Conservation (phyloP, 2,113 vertebrate species). For the Damaliscus lunatus region DNA sequence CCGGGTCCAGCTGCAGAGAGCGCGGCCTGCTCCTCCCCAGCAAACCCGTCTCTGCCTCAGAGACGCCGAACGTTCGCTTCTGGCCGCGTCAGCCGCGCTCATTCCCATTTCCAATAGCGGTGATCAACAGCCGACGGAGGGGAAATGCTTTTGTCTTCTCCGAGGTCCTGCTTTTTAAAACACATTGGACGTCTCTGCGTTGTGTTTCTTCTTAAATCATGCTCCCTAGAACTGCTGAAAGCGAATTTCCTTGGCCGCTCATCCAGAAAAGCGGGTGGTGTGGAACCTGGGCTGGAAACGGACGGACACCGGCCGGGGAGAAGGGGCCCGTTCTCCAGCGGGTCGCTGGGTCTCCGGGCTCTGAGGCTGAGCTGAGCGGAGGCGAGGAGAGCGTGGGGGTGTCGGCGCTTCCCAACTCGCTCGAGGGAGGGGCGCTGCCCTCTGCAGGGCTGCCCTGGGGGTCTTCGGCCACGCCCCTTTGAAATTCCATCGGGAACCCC, state of each 20-base stretch:
- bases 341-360: background rate
- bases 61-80: rapidly evolving
- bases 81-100: rapidly evolving
- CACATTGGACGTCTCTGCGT: background rate
- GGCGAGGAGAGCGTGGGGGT: background rate
- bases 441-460: too few relatives aligned
- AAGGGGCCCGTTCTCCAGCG: too few relatives aligned
- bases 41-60: rapidly evolving
- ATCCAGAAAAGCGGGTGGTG: background rate
- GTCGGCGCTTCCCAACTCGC: rapidly evolving
- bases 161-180: background rate
- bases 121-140: rapidly evolving
- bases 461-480: background rate
- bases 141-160: too few relatives aligned
- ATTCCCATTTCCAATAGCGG: background rate
- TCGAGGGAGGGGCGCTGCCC: background rate
- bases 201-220: background rate
- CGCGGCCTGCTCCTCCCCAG: rapidly evolving
- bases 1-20: background rate
- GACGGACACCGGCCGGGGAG: too few relatives aligned
- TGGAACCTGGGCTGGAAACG: background rate
- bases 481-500: background rate
- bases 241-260: background rate
- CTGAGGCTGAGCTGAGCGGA: too few relatives aligned
- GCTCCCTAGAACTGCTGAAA: background rate